Evolutionary conservation across 2,113 vertebrate genomes (phyloP).

Genomic region (Corvus hawaiiensis): DNA sequence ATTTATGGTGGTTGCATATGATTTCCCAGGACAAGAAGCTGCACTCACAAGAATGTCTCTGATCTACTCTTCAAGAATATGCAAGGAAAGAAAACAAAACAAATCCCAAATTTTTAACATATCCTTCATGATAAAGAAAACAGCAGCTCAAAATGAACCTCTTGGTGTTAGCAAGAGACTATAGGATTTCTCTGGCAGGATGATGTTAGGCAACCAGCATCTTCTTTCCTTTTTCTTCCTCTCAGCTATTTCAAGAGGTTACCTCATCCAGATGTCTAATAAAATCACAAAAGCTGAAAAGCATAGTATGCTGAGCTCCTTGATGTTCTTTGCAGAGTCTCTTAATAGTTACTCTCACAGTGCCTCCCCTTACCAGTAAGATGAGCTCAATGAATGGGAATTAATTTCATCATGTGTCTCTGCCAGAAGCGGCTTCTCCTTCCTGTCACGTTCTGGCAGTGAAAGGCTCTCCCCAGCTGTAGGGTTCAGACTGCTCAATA

Average conservation of each 20-base stretch:
- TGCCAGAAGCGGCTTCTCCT: neutral
- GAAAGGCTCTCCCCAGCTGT: neutral
- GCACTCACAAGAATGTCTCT: neutral
- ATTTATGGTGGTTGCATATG: neutral
- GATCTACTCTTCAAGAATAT: neutral
- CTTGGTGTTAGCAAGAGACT: neutral
- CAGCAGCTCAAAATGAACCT: neutral
- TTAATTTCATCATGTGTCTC: neutral
- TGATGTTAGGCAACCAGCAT: neutral
- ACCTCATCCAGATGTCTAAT: neutral
- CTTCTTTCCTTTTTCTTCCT: neutral
- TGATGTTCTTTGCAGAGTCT: neutral
- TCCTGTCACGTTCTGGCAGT: neutral
- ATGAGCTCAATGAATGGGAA: neutral
- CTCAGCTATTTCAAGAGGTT: neutral
- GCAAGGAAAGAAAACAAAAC: neutral
- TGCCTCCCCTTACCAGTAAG: neutral
- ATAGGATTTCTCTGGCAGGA: neutral
- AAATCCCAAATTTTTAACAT: neutral
- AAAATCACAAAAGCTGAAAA: slow-evolving; percentile 24
- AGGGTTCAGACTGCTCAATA: neutral
- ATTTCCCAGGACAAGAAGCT: neutral
- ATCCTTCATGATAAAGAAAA: neutral
- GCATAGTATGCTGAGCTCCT: neutral
- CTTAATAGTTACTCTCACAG: neutral